Percentiles rank a stretch among this genome's conserved stretches.
Evolutionary conservation across 2,888 invertebrate genomes (phyloP).

Genomic region (Oeneis ivallda): DNA sequence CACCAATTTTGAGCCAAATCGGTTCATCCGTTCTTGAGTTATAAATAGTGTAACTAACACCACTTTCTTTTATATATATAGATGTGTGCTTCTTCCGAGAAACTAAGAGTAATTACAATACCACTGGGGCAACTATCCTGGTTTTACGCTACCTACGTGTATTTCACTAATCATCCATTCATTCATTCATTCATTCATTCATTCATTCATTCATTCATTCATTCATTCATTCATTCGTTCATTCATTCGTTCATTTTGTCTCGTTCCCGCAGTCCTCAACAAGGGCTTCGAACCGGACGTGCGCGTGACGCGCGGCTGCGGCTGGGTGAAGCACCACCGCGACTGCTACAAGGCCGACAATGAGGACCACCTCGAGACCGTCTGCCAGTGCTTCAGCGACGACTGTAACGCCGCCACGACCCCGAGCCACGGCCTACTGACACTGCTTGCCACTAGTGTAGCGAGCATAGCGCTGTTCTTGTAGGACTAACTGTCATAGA

Average conservation of each 20-base stretch:
- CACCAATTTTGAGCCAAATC: no score
- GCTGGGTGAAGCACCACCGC: constrained; percentile 76
- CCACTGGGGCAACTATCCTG: no score
- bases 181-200: no score
- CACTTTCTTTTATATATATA: no score
- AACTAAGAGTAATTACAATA: no score
- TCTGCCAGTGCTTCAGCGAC: constrained; percentile 84
- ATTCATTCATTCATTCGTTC: no score
- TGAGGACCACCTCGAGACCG: constrained; percentile 83
- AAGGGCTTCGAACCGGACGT: constrained; percentile 65
- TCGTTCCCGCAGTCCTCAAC: constrained; percentile 58
- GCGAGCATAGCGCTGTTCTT: constrained; percentile 18
- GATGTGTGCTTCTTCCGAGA: no score
- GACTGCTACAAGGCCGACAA: constrained; percentile 83
- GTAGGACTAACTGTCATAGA: constrained; percentile 10
- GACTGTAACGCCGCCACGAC: constrained; percentile 76
- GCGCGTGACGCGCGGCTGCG: constrained; percentile 83
- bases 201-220: no score
- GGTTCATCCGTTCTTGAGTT: no score
- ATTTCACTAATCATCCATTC: no score
- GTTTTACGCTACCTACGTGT: no score
- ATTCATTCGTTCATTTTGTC: background rate
- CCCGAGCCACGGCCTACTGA: background rate
- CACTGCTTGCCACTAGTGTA: background rate
- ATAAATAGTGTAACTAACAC: no score